Evolutionary conservation across 2,888 invertebrate genomes (phyloP), one percentile per base, ranked within the genome.

Genomic region (Glyphotaelius pellucidus): DNA sequence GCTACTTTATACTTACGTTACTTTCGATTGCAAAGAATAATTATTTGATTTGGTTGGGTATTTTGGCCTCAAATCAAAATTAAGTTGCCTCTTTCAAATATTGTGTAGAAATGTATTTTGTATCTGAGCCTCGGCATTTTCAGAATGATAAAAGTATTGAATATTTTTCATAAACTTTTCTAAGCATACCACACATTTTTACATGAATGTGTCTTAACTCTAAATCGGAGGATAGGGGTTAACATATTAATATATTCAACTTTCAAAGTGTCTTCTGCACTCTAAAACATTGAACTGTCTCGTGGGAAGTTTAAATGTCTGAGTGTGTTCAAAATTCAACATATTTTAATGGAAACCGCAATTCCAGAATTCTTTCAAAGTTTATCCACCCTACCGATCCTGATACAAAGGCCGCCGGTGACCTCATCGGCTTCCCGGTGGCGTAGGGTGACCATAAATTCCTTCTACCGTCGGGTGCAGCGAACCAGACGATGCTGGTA

Each of bases 331-430:
- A 67, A n/a, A 67, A 67, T 67, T 67, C 67, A 67, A 67, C 67
- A n/a, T 25, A 67, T 67, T 47, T 47, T 47, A 19, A 67, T 67
- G 25, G 67, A 67, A 67, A 67, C 67, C 67, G 67, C 67, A 67
- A n/a, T 38, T n/a, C 38, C 86, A 86, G 85, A 86, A 38, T 38
- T 38, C n/a, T 42, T 42, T 14, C 4, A 86, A 42, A 30, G 86
- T 86, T 86, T 86, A 42, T 86, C 42, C 38, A 86, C 86, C 86
- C 86, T 47, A 42, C n/a, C 86, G 35, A 47, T 42, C 86, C 42
- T 85, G n/a, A 35, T n/a, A 42, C 38, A 86, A 30, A 30, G 86
- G 30, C 42, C 30, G 86, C 86, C 86, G 47, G 30, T 42, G 86
- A 86, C 86, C 47, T 86, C 86, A 12, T 30, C 86, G 83, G 35